Percentiles rank a stretch among this genome's conserved stretches.
phyloP scores from a whole-genome alignment of 2,888 invertebrate genomes.

The Hartigia nigra region DNA sequence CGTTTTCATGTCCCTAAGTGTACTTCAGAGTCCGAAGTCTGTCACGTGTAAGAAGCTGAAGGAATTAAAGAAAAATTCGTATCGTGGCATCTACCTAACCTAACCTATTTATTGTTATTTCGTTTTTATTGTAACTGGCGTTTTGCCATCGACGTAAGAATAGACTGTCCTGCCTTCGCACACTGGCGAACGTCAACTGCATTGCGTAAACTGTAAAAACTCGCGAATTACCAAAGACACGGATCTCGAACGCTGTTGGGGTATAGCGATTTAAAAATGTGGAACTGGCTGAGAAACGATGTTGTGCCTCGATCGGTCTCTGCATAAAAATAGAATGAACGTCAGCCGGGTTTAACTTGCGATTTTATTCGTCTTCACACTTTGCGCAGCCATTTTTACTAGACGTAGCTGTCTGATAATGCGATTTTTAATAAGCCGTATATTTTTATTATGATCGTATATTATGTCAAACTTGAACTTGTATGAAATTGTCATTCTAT shows the following conservation, averaged over 20 bases:
- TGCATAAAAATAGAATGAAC: neutral
- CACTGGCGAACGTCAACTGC: neutral
- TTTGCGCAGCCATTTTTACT: neutral
- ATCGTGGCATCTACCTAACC: neutral
- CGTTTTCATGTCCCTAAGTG: no score
- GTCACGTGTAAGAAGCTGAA: neutral
- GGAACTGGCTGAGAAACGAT: neutral
- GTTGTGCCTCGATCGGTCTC: neutral
- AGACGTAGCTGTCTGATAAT: neutral
- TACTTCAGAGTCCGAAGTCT: neutral
- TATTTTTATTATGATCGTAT: neutral
- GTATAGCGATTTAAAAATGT: neutral
- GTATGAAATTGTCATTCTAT: neutral
- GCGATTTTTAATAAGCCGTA: neutral
- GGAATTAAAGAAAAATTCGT: neutral
- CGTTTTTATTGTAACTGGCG: constrained; percentile 26
- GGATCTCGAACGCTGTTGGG: no score
- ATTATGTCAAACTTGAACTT: neutral
- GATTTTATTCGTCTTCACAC: neutral
- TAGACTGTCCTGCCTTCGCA: constrained; percentile 32
- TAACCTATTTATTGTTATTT: neutral
- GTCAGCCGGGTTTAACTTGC: neutral
- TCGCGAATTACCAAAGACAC: no score
- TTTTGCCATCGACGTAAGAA: constrained; percentile 40
- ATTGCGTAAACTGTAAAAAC: constrained; percentile 6